phyloP scores from a whole-genome alignment of 2,888 invertebrate genomes.

The Caenorhabditis wallacei region DNA sequence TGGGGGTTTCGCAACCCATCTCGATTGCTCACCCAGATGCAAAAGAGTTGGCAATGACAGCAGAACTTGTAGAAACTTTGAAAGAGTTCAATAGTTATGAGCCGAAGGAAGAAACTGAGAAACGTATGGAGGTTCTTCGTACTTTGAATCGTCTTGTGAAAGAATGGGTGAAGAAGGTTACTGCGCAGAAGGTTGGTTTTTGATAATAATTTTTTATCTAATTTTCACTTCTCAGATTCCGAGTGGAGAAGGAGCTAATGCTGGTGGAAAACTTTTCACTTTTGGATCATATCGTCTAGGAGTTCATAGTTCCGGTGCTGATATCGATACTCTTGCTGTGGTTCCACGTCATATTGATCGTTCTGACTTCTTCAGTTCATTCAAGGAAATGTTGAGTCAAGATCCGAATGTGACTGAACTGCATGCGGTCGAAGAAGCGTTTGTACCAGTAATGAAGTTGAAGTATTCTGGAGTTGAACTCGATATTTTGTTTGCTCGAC shows the following conservation, averaged over 20 bases:
- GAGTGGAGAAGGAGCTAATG: conserved; percentile 90
- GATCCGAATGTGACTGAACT: conserved; percentile 86
- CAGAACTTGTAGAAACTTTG: conserved; percentile 68
- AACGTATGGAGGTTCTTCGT: conserved; percentile 85
- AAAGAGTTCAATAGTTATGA: conserved; percentile 77
- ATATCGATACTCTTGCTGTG: conserved; percentile 98
- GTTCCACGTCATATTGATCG: conserved; percentile 96
- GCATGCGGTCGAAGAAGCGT: conserved; percentile 96
- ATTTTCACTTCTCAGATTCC: conserved; percentile 87
- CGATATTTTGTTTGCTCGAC: conserved; percentile 96
- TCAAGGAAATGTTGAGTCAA: conserved; percentile 91
- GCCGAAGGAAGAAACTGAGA: conserved; percentile 78
- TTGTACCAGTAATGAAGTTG: conserved; percentile 99
- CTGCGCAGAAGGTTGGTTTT: conserved; percentile 86
- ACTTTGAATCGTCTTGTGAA: conserved; percentile 93
- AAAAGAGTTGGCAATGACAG: conserved; percentile 74
- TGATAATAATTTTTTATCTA: neutral
- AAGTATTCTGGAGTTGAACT: conserved; percentile 97
- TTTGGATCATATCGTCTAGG: conserved; percentile 95
- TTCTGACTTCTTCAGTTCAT: conserved; percentile 95
- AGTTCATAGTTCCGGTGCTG: conserved; percentile 94
- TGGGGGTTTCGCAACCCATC: conserved; percentile 81
- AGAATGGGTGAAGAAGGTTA: conserved; percentile 94
- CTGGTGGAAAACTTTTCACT: conserved; percentile 99
- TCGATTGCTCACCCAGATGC: conserved; percentile 73